A percentile compares a stretch with the other conserved stretches of the same genome.
These are phyloP conservation scores for Xestia c-nigrum DNA, from an alignment of 2,888 invertebrate species.

Conservation along the genomic window DNA sequence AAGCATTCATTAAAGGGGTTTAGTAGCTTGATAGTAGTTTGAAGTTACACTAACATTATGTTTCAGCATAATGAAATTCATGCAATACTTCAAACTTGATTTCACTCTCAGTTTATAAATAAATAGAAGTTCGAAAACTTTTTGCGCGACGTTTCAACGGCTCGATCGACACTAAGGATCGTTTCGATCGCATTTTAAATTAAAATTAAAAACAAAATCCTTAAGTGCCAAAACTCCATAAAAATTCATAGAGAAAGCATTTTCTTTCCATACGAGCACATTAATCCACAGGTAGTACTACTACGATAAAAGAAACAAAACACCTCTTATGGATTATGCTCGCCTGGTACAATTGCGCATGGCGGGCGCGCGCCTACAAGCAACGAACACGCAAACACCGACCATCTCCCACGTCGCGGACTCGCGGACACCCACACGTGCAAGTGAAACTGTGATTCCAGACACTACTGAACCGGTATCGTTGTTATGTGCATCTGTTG, in stretches of 20 bases:
- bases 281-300: slow-evolving; percentile 44
- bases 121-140: not conserved
- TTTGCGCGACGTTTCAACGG: not conserved
- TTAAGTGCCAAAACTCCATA: not conserved
- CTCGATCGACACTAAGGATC: not conserved
- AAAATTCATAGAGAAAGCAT: slow-evolving; percentile 29
- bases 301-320: slow-evolving; percentile 54
- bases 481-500: slow-evolving; percentile 64
- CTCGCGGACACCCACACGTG: slow-evolving; percentile 68
- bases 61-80: not conserved
- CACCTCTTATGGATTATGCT: slow-evolving; percentile 70
- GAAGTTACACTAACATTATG: not conserved
- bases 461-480: slow-evolving; percentile 67
- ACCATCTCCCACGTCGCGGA: slow-evolving; percentile 68
- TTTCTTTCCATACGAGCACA: slow-evolving; percentile 16
- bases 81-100: not conserved
- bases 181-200: not conserved
- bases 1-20: not conserved
- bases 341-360: slow-evolving; percentile 84
- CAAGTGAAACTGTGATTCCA: slow-evolving; percentile 65
- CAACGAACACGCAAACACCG: slow-evolving; percentile 68
- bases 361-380: slow-evolving; percentile 78
- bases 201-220: not conserved
- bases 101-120: not conserved
- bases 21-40: not conserved